These are phyloP conservation scores for Athalia rosae DNA, from an alignment of 2,888 invertebrate genomes.

Conservation along the genomic window DNA sequence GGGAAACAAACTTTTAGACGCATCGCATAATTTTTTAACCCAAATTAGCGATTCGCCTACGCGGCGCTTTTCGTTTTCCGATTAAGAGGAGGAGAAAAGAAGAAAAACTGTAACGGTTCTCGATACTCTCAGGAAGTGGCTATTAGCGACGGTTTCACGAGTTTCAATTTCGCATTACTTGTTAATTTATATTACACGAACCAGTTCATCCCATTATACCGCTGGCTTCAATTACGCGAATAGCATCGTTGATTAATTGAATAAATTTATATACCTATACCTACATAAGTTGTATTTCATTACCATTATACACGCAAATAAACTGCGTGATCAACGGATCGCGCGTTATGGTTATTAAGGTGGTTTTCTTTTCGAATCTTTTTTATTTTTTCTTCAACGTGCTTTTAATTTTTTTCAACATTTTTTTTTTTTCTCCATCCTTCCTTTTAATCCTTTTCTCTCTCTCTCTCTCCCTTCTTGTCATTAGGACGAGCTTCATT, in stretches of 20 bases:
- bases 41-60: background rate
- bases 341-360: background rate
- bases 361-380: slow-evolving; percentile 14
- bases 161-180: slow-evolving; percentile 36
- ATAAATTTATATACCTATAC: slow-evolving; percentile 31
- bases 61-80: background rate
- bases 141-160: slow-evolving; percentile 15
- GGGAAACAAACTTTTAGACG: too few relatives aligned
- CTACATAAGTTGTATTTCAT: slow-evolving; percentile 11
- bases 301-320: background rate
- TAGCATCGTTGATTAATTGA: slow-evolving; percentile 41
- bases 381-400: background rate
- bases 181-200: slow-evolving; percentile 22
- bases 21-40: too few relatives aligned
- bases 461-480: background rate
- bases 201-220: background rate
- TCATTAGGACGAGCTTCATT: background rate
- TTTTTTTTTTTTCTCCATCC: background rate
- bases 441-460: background rate
- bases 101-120: slow-evolving; percentile 10
- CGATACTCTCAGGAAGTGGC: background rate
- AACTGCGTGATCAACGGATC: background rate
- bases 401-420: background rate
- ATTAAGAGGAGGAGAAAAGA: background rate
- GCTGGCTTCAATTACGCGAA: slow-evolving; percentile 33